Conservation (phyloP, 2,888 invertebrate genomes). For the Rhynchonema sp. region DNA sequence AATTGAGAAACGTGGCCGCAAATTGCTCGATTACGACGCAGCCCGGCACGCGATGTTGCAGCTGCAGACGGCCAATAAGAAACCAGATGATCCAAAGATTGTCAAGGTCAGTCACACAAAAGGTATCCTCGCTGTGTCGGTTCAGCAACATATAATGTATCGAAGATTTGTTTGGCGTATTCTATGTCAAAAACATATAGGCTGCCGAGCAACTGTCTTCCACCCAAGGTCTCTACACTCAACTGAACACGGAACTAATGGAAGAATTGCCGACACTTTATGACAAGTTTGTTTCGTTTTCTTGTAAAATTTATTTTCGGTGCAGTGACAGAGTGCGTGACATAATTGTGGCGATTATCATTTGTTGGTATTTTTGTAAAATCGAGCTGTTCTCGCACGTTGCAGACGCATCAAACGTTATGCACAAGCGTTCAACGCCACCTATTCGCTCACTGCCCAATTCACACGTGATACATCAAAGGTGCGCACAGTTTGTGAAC, state of each 20-base stretch:
- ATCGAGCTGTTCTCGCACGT: no score
- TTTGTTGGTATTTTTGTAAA: not conserved
- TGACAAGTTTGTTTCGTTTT: constrained; percentile 43
- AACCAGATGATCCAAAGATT: constrained; percentile 72
- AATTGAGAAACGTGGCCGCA: constrained; percentile 84
- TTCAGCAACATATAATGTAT: not conserved
- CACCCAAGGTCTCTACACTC: constrained; percentile 81
- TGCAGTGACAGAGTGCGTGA: no score
- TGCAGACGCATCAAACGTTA: constrained; percentile 1
- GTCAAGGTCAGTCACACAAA: constrained; percentile 25
- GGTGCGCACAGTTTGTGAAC: not conserved
- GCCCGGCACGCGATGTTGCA: constrained; percentile 67
- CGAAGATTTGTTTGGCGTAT: not conserved
- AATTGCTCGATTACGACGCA: constrained; percentile 86
- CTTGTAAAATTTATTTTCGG: no score
- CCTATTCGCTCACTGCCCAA: not conserved
- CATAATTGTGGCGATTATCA: no score
- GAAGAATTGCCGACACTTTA: constrained; percentile 80
- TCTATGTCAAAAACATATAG: no score
- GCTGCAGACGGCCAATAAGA: constrained; percentile 51
- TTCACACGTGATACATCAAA: not conserved
- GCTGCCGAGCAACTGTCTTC: constrained; percentile 50
- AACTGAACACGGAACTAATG: constrained; percentile 81
- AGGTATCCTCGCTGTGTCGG: not conserved
- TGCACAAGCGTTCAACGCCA: not conserved